Base-by-base conservation (phyloP, 2,797 vertebrate species). In the Poecilia velifera region DNA sequence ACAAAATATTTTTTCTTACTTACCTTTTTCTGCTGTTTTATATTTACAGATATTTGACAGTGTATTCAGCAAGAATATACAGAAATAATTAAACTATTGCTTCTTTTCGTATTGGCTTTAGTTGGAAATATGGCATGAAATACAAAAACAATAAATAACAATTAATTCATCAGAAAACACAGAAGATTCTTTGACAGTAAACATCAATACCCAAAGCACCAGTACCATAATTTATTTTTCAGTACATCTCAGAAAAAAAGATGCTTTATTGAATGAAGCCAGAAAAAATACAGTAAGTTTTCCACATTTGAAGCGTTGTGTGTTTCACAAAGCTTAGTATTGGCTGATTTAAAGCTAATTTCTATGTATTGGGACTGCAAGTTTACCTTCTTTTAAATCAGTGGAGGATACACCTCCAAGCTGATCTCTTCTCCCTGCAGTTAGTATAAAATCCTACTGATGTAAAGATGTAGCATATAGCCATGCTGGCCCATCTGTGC, bases 391-490 rank as follows among this genome's bases (percentile, higher is more conserved):
- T 46, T 83, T 68, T 77, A 36, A 79, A 46, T 62, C 36, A 72
- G 74, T 45, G 20, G 31, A 39, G 51, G 74, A n/a, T 73, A 55
- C 25, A 72, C 64, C 74, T 43, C 34, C 43, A 43, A 31, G 47
- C 57, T 62, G 59, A 8, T 77, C 75, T 68, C 47, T 68, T 68
- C 36, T 68, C 22, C 22, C 57, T 72, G 73, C 55, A 36, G 62
- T 74, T 76, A 77, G 72, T 53, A 86, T 82, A 57, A 80, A 79
- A 77, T 47, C 36, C 53, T 88, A 76, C 80, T 82, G 85, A 86
- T 86, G 80, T 85, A 81, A 85, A 89, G 84, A 78, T 84, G 82
- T 82, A 83, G 79, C 83, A 83, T 74, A 39, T 64, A 89, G 64
- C 70, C 81, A 74, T 74, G 78, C 51, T 77, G 79, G 79, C 78